Conservation (phyloP, 2,797 vertebrate species). For the Tragelaphus eurycerus region DNA sequence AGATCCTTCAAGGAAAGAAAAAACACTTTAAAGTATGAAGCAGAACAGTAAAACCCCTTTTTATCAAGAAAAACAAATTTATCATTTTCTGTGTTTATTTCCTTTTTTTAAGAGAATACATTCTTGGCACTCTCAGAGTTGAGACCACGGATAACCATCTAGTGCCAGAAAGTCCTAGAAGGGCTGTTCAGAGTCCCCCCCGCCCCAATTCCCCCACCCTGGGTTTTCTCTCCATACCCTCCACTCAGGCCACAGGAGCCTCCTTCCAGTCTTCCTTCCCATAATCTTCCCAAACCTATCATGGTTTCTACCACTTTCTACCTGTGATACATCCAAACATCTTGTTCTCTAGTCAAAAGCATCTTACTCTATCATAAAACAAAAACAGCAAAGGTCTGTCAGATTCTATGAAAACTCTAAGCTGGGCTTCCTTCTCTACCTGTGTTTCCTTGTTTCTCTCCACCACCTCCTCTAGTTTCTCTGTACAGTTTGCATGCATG, state of each 20-base stretch:
- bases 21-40: slow-evolving; percentile 44
- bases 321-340: not conserved
- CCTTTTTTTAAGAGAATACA: not conserved
- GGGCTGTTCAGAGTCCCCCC: not conserved
- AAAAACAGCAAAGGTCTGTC: not conserved
- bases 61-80: slow-evolving; percentile 46
- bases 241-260: not conserved
- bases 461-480: not conserved
- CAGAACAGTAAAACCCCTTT: slow-evolving; percentile 36
- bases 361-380: not conserved
- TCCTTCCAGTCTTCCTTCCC: not conserved
- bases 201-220: too few species aligned
- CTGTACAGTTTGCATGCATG: not conserved
- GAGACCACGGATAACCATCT: not conserved
- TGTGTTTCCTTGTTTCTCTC: not conserved
- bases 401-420: not conserved
- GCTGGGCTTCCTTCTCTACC: not conserved
- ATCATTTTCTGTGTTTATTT: slow-evolving; percentile 47
- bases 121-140: not conserved
- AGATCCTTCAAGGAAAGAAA: slow-evolving; percentile 43
- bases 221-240: not conserved
- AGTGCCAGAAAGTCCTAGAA: not conserved
- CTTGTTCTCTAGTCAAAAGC: not conserved
- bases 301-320: not conserved
- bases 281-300: not conserved